These are phyloP conservation scores for Tanytarsus gracilentus DNA, from an alignment of 2,888 invertebrate genomes.

Conservation along the genomic window DNA sequence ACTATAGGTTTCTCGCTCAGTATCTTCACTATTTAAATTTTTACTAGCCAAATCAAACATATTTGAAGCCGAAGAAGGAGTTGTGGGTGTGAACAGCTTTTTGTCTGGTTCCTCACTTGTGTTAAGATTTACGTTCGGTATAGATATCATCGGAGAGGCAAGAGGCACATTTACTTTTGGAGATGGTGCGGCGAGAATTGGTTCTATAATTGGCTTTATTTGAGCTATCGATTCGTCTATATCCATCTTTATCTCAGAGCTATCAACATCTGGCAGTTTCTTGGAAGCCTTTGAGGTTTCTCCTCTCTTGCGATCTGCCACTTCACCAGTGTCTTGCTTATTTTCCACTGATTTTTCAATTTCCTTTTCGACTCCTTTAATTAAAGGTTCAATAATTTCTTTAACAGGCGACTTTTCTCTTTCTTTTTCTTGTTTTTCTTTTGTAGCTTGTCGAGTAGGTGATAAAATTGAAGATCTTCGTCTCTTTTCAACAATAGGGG, in stretches of 20 bases:
- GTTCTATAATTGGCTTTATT: background rate
- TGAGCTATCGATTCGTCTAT: background rate
- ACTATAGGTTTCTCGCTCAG: constrained; percentile 72
- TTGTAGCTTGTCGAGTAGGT: no score
- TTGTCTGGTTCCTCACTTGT: background rate
- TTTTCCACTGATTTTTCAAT: background rate
- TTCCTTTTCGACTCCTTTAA: background rate
- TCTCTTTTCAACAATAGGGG: constrained; percentile 15
- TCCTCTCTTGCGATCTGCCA: background rate
- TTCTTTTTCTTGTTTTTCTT: background rate
- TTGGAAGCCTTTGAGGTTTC: background rate
- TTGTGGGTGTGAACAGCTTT: background rate
- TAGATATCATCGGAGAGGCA: constrained; percentile 22
- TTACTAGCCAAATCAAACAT: constrained; percentile 33
- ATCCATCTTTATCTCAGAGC: background rate
- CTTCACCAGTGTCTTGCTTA: background rate
- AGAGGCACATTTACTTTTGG: background rate
- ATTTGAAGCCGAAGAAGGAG: constrained; percentile 41
- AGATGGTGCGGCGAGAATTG: background rate
- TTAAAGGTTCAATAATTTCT: background rate
- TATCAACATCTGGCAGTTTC: constrained; percentile 1
- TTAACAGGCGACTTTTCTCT: background rate
- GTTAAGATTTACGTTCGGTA: constrained; percentile 21
- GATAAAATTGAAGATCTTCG: constrained; percentile 29
- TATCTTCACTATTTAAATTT: constrained; percentile 54